Evolutionary conservation across 2,113 vertebrate species (phyloP).

Genomic region (Melanocharis versteri): DNA sequence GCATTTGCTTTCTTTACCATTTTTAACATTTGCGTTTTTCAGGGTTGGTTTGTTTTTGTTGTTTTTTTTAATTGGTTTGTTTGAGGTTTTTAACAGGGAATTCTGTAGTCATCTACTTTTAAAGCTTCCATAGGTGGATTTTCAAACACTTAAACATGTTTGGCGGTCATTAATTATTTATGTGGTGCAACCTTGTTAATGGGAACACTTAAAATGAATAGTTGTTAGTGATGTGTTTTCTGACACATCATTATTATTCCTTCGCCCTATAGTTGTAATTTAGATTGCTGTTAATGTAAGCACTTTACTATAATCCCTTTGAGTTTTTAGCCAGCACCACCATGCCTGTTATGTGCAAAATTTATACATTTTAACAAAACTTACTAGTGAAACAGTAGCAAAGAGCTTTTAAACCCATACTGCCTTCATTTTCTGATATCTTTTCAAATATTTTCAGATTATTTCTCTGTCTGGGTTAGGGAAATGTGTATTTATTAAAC

Average conservation of each 20-base stretch:
- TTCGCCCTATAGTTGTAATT: background rate
- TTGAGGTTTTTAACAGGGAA: background rate
- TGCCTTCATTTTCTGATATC: background rate
- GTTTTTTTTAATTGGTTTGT: background rate
- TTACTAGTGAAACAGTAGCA: background rate
- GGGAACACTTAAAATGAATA: background rate
- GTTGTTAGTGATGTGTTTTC: background rate
- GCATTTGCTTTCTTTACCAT: background rate
- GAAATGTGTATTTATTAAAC: background rate
- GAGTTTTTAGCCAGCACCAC: background rate
- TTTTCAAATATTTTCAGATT: background rate
- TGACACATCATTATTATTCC: background rate
- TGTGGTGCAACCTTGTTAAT: background rate
- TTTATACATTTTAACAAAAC: background rate
- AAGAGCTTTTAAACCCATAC: background rate
- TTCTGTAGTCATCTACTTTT: background rate
- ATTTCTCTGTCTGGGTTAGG: background rate
- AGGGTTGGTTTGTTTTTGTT: too few relatives aligned
- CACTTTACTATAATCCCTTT: background rate
- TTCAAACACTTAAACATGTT: background rate
- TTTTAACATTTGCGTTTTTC: background rate
- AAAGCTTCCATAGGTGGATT: background rate
- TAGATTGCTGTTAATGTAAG: background rate
- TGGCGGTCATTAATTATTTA: background rate
- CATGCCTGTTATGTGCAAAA: background rate